Conservation (phyloP, 2,888 invertebrate genomes). For the Hirtodrosophila trivittata region DNA sequence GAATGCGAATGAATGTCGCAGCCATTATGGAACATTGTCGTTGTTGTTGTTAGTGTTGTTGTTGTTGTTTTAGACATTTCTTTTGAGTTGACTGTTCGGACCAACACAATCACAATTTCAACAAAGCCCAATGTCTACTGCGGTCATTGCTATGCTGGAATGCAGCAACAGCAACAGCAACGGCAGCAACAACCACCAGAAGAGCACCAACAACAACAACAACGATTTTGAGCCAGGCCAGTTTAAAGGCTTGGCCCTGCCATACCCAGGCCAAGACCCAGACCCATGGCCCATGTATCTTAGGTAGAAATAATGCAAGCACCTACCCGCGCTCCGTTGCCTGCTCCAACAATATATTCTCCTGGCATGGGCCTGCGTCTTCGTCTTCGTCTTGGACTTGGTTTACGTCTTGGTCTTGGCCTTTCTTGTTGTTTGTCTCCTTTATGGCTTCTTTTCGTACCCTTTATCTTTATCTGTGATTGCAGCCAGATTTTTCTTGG, state of each 20-base stretch:
- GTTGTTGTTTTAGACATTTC: slow-evolving; percentile 50
- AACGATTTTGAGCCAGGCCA: slow-evolving; percentile 45
- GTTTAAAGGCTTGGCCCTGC: slow-evolving; percentile 70
- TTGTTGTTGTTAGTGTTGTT: slow-evolving; percentile 26
- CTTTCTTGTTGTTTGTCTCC: slow-evolving; percentile 74
- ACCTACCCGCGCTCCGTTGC: slow-evolving; percentile 13
- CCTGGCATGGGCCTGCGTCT: slow-evolving; percentile 9
- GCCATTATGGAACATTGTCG: slow-evolving; percentile 66
- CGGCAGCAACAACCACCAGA: slow-evolving; percentile 13
- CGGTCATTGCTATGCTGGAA: slow-evolving; percentile 78
- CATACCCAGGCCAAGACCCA: slow-evolving; percentile 37
- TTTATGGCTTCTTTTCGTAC: slow-evolving; percentile 78
- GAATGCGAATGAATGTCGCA: slow-evolving; percentile 78
- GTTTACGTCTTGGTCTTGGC: slow-evolving; percentile 24
- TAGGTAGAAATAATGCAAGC: slow-evolving; percentile 59
- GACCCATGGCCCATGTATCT: slow-evolving; percentile 35
- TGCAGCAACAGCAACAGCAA: slow-evolving; percentile 52
- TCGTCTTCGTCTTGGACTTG: neutral
- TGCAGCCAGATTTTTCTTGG: slow-evolving; percentile 65
- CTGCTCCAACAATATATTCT: slow-evolving; percentile 35
- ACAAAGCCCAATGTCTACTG: slow-evolving; percentile 60
- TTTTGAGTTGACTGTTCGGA: slow-evolving; percentile 49
- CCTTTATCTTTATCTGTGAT: slow-evolving; percentile 77
- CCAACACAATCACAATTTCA: slow-evolving; percentile 61
- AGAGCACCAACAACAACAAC: slow-evolving; percentile 2